Evolutionary conservation across 1,140 invertebrate genomes (phyloP), one percentile per base, ranked within the genome.

Genomic region (Euwallacea similis): DNA sequence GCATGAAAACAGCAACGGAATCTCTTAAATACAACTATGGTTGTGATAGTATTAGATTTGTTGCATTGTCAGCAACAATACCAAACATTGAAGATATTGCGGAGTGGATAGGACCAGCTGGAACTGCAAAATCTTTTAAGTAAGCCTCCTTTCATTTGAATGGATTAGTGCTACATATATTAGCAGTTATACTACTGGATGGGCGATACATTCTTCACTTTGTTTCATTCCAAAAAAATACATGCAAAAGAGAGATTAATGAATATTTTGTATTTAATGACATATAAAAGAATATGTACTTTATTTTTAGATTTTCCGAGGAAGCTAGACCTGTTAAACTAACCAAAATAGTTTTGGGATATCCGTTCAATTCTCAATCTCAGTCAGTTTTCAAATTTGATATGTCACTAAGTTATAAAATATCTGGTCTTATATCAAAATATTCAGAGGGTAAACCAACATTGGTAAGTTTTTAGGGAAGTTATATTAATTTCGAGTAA

Each of bases 31-130:
- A 59, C 47, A 63, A 64, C 66, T 69, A 33, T 7, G 50, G n/a
- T 13, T 46, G 54, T 15, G 21, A 77, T 42, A 76, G 13, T 73
- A 85, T 91, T n/a, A 80, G 92, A 76, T 92, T 93, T 76, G 78
- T 93, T 2, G 92, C 91, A 21, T 87, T 91, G 0, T 94, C 92
- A 15, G 92, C 92, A 6, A 93, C 92, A 0, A 87, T 93, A 70
- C 88, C 90, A 47, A 94, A 95, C 79, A 87, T 89, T 53, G 85
- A 89, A 74, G 93, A 95, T 82, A 85, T 94, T 42, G 88, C 89
- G 7, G 81, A 85, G 50, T 94, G 92, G 92, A 80, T 94, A 1
- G 79, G 79, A 13, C 74, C 74, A 47, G 72, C 82, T 8, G 77
- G 77, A 63, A 81, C 82, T 3, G 83, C 83, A 13, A 81, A 83